A percentile compares a stretch with the other conserved stretches of the same genome.
Conservation (phyloP, 1,140 invertebrate species). For the Triops cancriformis region DNA sequence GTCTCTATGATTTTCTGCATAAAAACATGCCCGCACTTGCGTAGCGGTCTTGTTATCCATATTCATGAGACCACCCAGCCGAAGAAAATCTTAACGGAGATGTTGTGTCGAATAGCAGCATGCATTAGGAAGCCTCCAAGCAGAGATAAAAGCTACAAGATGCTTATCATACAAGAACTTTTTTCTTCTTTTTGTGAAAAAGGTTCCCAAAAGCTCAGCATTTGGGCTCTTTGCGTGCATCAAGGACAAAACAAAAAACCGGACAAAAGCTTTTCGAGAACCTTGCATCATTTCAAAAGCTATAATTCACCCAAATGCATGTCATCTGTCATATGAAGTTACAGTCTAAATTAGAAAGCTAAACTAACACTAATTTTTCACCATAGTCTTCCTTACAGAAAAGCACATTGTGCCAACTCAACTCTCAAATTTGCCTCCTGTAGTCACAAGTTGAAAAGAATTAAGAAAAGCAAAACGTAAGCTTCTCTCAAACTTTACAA, state of each 20-base stretch:
- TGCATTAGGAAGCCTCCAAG: constrained; percentile 8
- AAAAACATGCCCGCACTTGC: constrained; percentile 14
- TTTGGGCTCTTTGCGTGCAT: background rate
- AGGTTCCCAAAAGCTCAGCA: too few relatives aligned
- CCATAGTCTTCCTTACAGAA: background rate
- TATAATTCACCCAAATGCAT: background rate
- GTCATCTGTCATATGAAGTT: constrained; percentile 2
- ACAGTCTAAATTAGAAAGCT: background rate
- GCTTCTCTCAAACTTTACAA: too few relatives aligned
- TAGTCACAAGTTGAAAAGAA: too few relatives aligned
- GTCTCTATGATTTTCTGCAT: background rate
- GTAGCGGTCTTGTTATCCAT: constrained; percentile 13
- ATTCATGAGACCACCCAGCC: background rate
- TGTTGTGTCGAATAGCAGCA: constrained; percentile 18
- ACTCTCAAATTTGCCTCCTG: too few relatives aligned
- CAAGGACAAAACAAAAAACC: background rate
- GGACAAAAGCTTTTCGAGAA: background rate
- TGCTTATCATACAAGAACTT: background rate
- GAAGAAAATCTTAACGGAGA: constrained; percentile 23
- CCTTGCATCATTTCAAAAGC: constrained; percentile 1
- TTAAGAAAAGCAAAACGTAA: too few relatives aligned
- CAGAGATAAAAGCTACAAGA: constrained; percentile 10
- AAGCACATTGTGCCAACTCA: background rate
- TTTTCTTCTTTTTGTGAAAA: background rate
- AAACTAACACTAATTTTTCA: background rate